These are phyloP conservation scores for Gallinago nigripennis DNA, from an alignment of 2,797 vertebrate genomes.

Conservation along the genomic window DNA sequence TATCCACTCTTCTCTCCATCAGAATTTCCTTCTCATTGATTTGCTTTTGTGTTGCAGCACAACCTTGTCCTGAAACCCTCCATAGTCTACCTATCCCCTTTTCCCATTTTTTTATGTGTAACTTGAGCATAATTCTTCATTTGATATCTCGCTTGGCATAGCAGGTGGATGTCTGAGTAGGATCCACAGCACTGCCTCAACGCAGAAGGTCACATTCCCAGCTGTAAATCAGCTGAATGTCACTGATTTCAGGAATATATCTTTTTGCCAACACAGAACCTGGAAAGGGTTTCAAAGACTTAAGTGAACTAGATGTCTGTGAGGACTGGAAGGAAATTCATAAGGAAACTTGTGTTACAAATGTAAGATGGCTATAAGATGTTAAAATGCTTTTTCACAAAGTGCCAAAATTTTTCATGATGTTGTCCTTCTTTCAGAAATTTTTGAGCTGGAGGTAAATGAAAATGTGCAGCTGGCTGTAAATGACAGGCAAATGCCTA, in stretches of 20 bases:
- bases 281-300: background rate
- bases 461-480: constrained; percentile 81
- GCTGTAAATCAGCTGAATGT: background rate
- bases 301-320: background rate
- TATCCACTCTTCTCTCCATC: background rate
- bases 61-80: background rate
- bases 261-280: background rate
- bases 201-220: background rate
- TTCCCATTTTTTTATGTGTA: background rate
- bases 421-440: constrained; percentile 77
- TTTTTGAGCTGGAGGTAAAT: constrained; percentile 91
- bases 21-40: background rate
- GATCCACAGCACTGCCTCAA: background rate
- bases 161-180: background rate
- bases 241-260: background rate
- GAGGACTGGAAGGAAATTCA: background rate
- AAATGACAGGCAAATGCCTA: constrained; percentile 90
- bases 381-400: background rate
- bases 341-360: background rate
- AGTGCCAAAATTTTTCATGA: background rate
- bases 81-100: background rate
- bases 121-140: background rate
- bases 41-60: background rate
- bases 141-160: background rate
- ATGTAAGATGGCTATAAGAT: background rate